Evolutionary conservation across 2,888 invertebrate genomes (phyloP).

Genomic region (Brachycybe producta): DNA sequence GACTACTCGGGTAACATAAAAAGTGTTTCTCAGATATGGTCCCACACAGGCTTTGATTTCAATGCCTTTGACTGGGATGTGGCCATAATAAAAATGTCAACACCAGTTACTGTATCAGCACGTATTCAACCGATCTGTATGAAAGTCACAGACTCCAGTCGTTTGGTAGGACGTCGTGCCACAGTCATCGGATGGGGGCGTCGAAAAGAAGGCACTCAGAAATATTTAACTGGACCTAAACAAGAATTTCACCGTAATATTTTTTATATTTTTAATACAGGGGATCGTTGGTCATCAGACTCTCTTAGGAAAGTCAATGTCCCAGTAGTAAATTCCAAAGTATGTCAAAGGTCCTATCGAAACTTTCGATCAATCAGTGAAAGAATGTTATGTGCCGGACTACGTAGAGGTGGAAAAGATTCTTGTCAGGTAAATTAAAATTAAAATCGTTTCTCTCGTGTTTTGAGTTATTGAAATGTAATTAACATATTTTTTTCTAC

Average conservation of each 20-base stretch:
- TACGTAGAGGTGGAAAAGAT: constrained; percentile 17
- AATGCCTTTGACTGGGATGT: constrained; percentile 17
- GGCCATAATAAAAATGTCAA: constrained; percentile 13
- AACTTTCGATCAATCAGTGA: constrained; percentile 13
- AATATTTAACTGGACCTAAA: no score
- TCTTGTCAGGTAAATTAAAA: constrained; percentile 17
- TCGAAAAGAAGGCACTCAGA: constrained; percentile 15
- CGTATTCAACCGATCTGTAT: constrained; percentile 14
- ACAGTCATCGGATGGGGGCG: constrained; percentile 17
- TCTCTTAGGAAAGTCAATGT: constrained; percentile 14
- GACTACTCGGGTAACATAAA: neutral
- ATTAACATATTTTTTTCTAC: neutral
- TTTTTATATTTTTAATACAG: neutral
- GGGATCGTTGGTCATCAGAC: constrained; percentile 6
- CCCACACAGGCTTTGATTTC: constrained; percentile 11
- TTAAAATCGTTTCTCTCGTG: neutral
- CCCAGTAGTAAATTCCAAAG: constrained; percentile 12
- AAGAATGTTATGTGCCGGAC: constrained; percentile 18
- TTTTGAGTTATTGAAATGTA: neutral
- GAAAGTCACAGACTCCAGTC: neutral
- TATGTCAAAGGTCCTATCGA: constrained; percentile 14
- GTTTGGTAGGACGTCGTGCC: constrained; percentile 2
- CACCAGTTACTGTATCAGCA: constrained; percentile 8
- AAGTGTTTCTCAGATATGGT: neutral
- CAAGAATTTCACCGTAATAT: no score